These are phyloP conservation scores for Gandaritis pyraliata DNA, from an alignment of 2,888 invertebrate genomes.

Conservation along the genomic window DNA sequence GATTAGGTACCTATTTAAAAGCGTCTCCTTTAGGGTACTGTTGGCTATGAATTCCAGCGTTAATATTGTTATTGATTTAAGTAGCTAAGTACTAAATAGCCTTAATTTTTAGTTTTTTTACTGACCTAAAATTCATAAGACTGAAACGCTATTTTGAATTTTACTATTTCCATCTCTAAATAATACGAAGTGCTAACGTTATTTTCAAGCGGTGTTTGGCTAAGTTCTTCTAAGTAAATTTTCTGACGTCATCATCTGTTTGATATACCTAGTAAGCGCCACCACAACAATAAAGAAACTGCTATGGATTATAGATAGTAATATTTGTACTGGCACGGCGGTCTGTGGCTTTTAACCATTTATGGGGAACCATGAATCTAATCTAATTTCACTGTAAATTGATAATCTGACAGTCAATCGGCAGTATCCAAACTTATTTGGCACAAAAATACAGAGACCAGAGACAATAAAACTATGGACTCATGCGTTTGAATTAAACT, in stretches of 20 bases:
- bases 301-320: slow-evolving; percentile 44
- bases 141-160: too few relatives aligned
- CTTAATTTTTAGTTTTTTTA: too few relatives aligned
- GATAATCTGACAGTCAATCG: background rate
- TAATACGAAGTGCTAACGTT: too few relatives aligned
- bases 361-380: slow-evolving; percentile 12
- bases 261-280: slow-evolving; percentile 43
- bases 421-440: background rate
- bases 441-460: background rate
- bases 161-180: too few relatives aligned
- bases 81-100: too few relatives aligned
- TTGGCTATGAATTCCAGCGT: too few relatives aligned
- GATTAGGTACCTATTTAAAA: too few relatives aligned
- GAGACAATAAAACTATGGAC: background rate
- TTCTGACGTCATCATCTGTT: slow-evolving; percentile 32
- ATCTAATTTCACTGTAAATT: slow-evolving; percentile 8
- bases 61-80: too few relatives aligned
- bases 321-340: slow-evolving; percentile 45
- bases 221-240: slow-evolving; percentile 27
- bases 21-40: too few relatives aligned
- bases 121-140: too few relatives aligned
- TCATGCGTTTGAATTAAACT: too few relatives aligned
- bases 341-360: slow-evolving; percentile 26
- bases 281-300: slow-evolving; percentile 38
- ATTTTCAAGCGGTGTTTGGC: background rate